Evolutionary conservation across 2,888 invertebrate species (phyloP).

Genomic region (Gastracanthus pulcherrimus): DNA sequence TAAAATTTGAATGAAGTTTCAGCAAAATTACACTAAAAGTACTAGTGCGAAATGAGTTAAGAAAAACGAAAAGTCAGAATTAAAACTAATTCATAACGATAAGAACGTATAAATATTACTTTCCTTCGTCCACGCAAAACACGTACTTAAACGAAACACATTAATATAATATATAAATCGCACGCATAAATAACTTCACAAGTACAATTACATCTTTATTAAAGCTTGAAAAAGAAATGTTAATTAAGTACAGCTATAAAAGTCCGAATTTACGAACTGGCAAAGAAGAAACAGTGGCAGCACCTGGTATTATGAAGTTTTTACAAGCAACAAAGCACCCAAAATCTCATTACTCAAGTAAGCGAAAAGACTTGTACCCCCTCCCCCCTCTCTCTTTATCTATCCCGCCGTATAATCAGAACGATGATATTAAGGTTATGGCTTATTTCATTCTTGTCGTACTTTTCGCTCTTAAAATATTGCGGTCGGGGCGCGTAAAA

Average conservation of each 20-base stretch:
- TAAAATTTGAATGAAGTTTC: too few relatives aligned
- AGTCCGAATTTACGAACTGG: neutral
- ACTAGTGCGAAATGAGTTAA: too few relatives aligned
- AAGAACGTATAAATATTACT: too few relatives aligned
- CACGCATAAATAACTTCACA: neutral
- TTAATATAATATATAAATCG: neutral
- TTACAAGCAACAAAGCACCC: slow-evolving; percentile 15
- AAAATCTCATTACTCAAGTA: slow-evolving; percentile 35
- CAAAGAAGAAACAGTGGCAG: neutral
- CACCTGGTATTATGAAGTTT: slow-evolving; percentile 6
- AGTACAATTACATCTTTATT: neutral
- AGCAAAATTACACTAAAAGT: too few relatives aligned
- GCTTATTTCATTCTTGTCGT: slow-evolving; percentile 42
- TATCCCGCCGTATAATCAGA: slow-evolving; percentile 5
- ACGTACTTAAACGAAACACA: neutral
- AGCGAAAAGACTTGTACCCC: slow-evolving; percentile 1
- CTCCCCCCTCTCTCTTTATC: neutral
- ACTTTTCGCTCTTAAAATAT: slow-evolving; percentile 47
- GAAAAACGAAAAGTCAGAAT: too few relatives aligned
- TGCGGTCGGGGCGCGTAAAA: slow-evolving; percentile 29
- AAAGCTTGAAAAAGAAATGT: neutral
- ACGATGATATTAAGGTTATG: slow-evolving; percentile 42
- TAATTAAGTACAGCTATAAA: slow-evolving; percentile 16
- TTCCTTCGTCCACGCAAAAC: neutral
- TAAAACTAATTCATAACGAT: too few relatives aligned